Evolutionary conservation across 2,888 invertebrate species (phyloP), one percentile per base, ranked within the genome.

Genomic region (Diogma glabrata): DNA sequence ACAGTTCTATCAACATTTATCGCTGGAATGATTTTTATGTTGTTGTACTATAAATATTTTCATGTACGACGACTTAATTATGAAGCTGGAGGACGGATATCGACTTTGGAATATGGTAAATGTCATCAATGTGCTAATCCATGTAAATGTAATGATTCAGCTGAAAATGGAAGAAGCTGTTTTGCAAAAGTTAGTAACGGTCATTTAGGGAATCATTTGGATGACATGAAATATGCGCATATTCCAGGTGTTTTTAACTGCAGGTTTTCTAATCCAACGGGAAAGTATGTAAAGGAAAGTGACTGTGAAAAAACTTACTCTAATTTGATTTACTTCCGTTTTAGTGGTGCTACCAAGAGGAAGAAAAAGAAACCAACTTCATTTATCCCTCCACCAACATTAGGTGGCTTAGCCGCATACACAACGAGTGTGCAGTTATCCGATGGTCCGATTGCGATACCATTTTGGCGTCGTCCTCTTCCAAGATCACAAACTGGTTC

Each of bases 341-440:
- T n/a, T n/a, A 63, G 64, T 52, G 60, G 60, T 47, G 64, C 64
- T 19, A 77, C 78, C 17, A 84, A 81, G 55, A 75, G 89, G 20
- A 90, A 90, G 65, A 90, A 90, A 70, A 91, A 91, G 66, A 90
- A 89, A 67, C 89, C 90, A n/a, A 88, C 89, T 1, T 81, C 83
- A 1, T 89, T 90, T 66, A 83, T 90, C 4, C 89, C 89, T 1
- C 88, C 88, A 0, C 81, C 82, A 1, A 70, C 69, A 36, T 59
- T 65, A 58, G 55, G 58, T 54, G 45, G 53, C 1, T 12, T 24
- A 7, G 22, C 20, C 2, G 30, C 20, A 23, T 12, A 40, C 20
- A 28, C 10, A 48, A 47, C 4, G 28, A 28, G 38, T 10, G 52
- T 53, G 24, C 53, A 43, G 52, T 53, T 50, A 49, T 49, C 53